Base-by-base conservation (phyloP, 1,140 invertebrate genomes). In the Drosophila sproati region DNA sequence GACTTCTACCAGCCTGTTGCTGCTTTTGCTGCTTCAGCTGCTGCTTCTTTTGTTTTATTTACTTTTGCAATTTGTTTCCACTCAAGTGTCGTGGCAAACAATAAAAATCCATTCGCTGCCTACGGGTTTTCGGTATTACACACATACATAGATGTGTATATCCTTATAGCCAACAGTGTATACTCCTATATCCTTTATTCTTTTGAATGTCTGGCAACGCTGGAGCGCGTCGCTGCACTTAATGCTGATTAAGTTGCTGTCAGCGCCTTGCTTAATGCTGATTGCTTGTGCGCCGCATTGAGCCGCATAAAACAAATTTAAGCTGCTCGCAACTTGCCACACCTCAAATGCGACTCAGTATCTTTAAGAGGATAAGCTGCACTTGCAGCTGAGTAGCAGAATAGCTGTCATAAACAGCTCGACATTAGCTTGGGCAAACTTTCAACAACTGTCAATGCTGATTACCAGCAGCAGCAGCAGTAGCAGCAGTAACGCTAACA, bases 61-160 rank as follows among this genome's bases (percentile, higher is more conserved):
- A 83, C 80, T 83, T 87, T 87, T 69, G 69, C 83, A 83, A 83
- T 87, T 87, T 87, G 83, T 88, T 88, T 80, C 55, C 48, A 68
- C 63, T 54, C 55, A 56, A 64, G 74, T 56, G 7, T 57, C 12
- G 34, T 34, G 48, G 34, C 78, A 54, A 80, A 88, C 83, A 87
- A 88, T 87, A 87, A 88, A 87, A 87, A 88, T 82, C 73, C 83
- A 82, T 82, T 87, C 29, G 56, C 41, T 41, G 54, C 51, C 50
- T 54, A 35, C 59, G 28, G 39, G 62, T 64, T 59, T 59, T 43
- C 56, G 32, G 31, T 55, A 50, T 66, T 60, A 48, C 57, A 50
- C 59, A 37, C 35, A 37, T 37, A 5, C 5, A 37, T 37, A 20
- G 35, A 34, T 37, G 0, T 37, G 5, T 37, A 48, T 67, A 67